phyloP scores from a whole-genome alignment of 2,888 invertebrate species.

The Trachelus iudaicus region DNA sequence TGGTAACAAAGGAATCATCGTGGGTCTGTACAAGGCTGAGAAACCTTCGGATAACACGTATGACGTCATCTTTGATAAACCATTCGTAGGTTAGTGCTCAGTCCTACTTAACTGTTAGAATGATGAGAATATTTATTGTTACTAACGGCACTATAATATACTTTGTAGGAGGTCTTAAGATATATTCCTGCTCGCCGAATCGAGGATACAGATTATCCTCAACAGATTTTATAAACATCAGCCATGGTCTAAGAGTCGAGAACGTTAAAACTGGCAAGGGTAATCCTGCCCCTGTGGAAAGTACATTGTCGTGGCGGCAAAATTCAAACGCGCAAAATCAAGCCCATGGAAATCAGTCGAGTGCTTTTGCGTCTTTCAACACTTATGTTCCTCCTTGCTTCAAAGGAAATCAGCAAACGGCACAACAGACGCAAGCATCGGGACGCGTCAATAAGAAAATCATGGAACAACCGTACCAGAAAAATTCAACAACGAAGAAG shows the following conservation, averaged over 20 bases:
- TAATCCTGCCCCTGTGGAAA: conserved; percentile 28
- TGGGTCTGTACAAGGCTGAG: conserved; percentile 73
- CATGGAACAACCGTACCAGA: conserved; percentile 16
- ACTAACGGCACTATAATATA: background rate
- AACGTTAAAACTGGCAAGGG: conserved; percentile 55
- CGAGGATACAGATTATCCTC: conserved; percentile 69
- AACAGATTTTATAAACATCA: conserved; percentile 72
- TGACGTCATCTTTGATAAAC: conserved; percentile 84
- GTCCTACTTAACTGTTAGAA: background rate
- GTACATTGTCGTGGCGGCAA: conserved; percentile 18
- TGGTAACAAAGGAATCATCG: conserved; percentile 86
- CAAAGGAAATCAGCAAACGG: conserved; percentile 16
- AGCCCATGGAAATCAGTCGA: conserved; percentile 22
- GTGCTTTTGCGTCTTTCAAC: conserved; percentile 37
- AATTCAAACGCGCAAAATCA: conserved; percentile 22
- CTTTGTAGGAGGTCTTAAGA: conserved; percentile 69
- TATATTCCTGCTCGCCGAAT: conserved; percentile 65
- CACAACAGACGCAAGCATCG: conserved; percentile 18
- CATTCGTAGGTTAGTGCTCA: conserved; percentile 68
- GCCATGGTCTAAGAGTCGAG: conserved; percentile 68
- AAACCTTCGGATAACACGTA: conserved; percentile 73
- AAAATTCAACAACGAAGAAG: conserved; percentile 5
- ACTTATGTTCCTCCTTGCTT: conserved; percentile 22
- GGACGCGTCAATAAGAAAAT: conserved; percentile 32
- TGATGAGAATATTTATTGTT: background rate